Percentiles rank a stretch among this genome's conserved stretches.
phyloP scores from a whole-genome alignment of 23 tunicate genomes.

The Oikopleura dioica region DNA sequence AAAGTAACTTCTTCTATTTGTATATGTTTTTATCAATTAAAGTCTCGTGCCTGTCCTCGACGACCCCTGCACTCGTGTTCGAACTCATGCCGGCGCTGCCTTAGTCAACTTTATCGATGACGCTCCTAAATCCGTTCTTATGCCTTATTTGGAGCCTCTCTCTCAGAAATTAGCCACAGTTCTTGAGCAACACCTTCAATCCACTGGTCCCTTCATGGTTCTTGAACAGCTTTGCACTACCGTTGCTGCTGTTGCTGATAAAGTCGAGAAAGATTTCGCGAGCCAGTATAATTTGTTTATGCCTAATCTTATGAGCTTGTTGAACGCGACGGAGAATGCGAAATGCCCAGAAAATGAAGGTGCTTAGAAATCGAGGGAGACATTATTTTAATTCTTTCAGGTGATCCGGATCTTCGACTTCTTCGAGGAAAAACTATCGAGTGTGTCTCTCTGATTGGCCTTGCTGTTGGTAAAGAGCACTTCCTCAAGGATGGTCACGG shows the following conservation, averaged over 20 bases:
- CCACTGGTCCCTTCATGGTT: constrained; percentile 18
- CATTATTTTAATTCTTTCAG: too few species aligned
- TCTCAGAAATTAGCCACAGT: constrained; percentile 49
- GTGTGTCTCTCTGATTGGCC: constrained; percentile 87
- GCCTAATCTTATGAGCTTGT: constrained; percentile 32
- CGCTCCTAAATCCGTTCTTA: constrained; percentile 48
- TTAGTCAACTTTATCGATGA: constrained; percentile 97
- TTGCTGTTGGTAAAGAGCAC: constrained; percentile 68
- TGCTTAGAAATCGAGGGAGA: too few species aligned
- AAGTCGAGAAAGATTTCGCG: constrained; percentile 51
- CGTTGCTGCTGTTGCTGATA: constrained; percentile 94
- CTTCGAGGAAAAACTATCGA: constrained; percentile 89
- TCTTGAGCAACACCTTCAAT: constrained; percentile 16
- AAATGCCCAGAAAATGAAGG: too few species aligned
- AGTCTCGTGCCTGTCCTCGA: constrained; percentile 1
- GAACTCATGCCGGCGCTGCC: constrained; percentile 99
- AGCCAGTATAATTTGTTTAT: constrained; percentile 47
- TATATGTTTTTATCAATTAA: too few species aligned
- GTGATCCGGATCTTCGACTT: constrained; percentile 39
- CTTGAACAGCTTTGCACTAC: constrained; percentile 89
- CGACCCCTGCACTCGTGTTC: not conserved
- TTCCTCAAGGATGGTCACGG: constrained; percentile 18
- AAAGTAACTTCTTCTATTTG: not conserved
- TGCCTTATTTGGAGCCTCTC: constrained; percentile 62
- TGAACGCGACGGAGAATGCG: constrained; percentile 8